Base-by-base conservation (phyloP, 92 coral and sea anemone genomes). In the Hydrozoanthus gracilis region DNA sequence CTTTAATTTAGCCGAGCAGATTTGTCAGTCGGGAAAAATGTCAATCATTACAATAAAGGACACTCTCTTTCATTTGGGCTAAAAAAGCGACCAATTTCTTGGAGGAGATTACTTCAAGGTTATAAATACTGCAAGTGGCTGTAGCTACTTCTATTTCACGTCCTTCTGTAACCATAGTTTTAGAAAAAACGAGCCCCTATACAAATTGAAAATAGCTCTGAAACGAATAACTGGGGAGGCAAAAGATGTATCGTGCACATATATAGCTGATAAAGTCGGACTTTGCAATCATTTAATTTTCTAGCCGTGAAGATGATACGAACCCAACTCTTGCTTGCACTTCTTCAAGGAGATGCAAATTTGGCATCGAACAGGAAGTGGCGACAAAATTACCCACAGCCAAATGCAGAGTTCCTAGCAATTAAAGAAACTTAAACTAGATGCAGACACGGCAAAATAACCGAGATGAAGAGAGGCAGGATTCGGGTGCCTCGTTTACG, bases 181-280 rank as follows among this genome's bases (percentile, higher is more conserved):
- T 64, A 90, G 71, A 70, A 90, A 79, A 80, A 39, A 83, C 44
- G 93, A 90, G 4, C 82, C 88, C 0, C 88, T 82, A 5, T 88
- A 90, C 50, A 66, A 90, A 17, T 91, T 91, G 76, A 88, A 62
- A 51, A 77, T 91, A 65, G 91, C 89, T 78, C 85, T 91, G 48
- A 68, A 84, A 65, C 77, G 88, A 70, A 70, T 91, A 48, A 72
- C 87, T 88, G 93, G 87, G 49, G 89, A 91, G 58, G 93, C 87
- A 11, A 67, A 65, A 44, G 76, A 78, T 11, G 88, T 79, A 11
- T 82, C 82, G 8, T 91, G 93, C 39, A 27, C 39, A 27, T 27
- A 27, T 27, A 27, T 27, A 27, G 39, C 39, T 27, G 39, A 2
- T 27, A 27, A 27, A 27, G 39, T 27, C 39, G 39, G 39, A 27